Evolutionary conservation across 2,888 invertebrate species (phyloP), one percentile per base, ranked within the genome.

Genomic region (Idaea aversata): DNA sequence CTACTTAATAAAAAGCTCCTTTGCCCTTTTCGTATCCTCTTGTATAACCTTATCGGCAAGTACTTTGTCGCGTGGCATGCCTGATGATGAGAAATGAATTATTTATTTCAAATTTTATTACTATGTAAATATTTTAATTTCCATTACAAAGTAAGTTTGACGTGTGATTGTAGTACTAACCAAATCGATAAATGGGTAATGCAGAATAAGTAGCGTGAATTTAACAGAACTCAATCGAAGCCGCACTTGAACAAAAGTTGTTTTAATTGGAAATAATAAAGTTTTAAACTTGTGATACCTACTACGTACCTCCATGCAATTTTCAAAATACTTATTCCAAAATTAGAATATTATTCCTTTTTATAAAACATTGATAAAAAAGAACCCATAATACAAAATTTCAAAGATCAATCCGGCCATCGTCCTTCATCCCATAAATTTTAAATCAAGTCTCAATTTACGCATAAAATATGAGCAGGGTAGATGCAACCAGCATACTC

Each of bases 31-130:
- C 83, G 83, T 85, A 84, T 81, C 82, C 77, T 82, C 77, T 76
- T 75, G 75, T 86, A 82, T 84, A 84, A 83, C 81, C 83, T 86
- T 85, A 82, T 86, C 86, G 84, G 83, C 86, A 84, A 84, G 88
- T 88, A 87, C 86, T 87, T 90, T 91, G 87, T 87, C 86, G 87
- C 88, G 86, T 87, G 88, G 82, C 84, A 79, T 87, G 83, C 65
- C 81, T 87, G 88, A 89, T 87, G 88, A 89, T 88, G 87, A 88
- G 82, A 83, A 78, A 90, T 88, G 89, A 89, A 90, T 90, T 89
- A 88, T 88, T 86, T 80, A 81, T 84, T 82, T 85, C 74, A 69
- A 84, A 84, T 86, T 86, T 87, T 85, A 83, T 86, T 81, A 75
- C 81, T 70, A 70, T 80, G 81, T 86, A 83, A 83, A 81, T 70